Evolutionary conservation across 2,113 vertebrate genomes (phyloP).

Genomic region (Tenebrosternarchus preto): DNA sequence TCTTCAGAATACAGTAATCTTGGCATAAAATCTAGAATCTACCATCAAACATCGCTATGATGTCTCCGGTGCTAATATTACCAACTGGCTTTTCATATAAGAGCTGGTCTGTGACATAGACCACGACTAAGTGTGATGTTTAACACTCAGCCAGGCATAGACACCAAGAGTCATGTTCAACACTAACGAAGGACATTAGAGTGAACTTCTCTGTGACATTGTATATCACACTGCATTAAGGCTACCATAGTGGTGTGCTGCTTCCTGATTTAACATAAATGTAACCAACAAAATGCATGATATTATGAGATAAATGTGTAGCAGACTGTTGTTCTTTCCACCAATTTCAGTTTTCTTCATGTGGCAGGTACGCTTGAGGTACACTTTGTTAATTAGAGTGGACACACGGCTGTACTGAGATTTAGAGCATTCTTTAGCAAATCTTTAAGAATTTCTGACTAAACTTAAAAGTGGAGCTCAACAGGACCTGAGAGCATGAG

Average conservation of each 20-base stretch:
- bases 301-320: slow-evolving; percentile 51
- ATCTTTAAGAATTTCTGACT: slow-evolving; percentile 19
- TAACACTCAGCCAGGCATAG: slow-evolving; percentile 2
- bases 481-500: too few relatives aligned
- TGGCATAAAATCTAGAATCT: neutral
- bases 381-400: slow-evolving; percentile 60
- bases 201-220: slow-evolving; percentile 5
- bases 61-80: slow-evolving; percentile 12
- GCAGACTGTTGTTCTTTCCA: slow-evolving; percentile 34
- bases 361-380: slow-evolving; percentile 51
- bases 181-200: slow-evolving; percentile 24
- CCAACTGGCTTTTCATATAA: slow-evolving; percentile 13
- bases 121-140: neutral
- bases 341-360: slow-evolving; percentile 54
- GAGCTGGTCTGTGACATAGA: neutral
- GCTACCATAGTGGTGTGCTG: slow-evolving; percentile 1
- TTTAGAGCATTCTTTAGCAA: slow-evolving; percentile 19
- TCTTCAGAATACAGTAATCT: neutral
- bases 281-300: slow-evolving; percentile 30
- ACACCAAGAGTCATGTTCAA: slow-evolving; percentile 21
- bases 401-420: slow-evolving; percentile 17
- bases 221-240: slow-evolving; percentile 25
- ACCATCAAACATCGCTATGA: slow-evolving; percentile 3
- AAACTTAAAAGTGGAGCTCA: neutral
- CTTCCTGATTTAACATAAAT: slow-evolving; percentile 46